Evolutionary conservation across 2,113 vertebrate species (phyloP).

Genomic region (Tinamus guttatus): DNA sequence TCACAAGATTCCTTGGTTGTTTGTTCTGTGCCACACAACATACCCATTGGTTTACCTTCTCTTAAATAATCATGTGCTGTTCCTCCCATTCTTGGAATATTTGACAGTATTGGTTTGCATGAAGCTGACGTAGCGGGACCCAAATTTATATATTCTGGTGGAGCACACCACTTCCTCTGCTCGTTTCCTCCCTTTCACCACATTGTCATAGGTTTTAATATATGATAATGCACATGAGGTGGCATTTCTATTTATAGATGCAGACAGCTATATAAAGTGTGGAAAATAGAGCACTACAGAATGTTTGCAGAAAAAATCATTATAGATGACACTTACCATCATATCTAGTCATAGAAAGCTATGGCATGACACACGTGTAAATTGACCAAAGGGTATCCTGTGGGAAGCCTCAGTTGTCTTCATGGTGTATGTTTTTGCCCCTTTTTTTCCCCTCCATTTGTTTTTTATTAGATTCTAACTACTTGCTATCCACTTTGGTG

Average conservation of each 20-base stretch:
- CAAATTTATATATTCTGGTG: background rate
- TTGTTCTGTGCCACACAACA: background rate
- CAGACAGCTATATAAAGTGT: conserved; percentile 6
- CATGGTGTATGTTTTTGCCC: background rate
- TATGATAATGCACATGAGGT: conserved; percentile 1
- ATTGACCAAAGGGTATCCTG: background rate
- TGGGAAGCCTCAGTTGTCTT: background rate
- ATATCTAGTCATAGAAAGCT: background rate
- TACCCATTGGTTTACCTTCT: background rate
- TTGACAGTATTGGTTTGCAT: background rate
- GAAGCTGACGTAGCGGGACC: background rate
- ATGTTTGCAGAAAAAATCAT: conserved; percentile 1
- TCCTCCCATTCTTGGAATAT: background rate
- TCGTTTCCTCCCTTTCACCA: conserved; percentile 40
- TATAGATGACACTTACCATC: background rate
- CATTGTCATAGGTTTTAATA: conserved; percentile 31
- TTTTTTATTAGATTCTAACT: background rate
- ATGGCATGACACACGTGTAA: background rate
- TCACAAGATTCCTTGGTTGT: background rate
- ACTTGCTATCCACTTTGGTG: background rate
- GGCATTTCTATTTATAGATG: conserved; percentile 53
- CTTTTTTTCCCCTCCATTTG: background rate
- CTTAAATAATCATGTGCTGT: background rate
- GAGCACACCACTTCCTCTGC: conserved; percentile 28
- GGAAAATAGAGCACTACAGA: conserved; percentile 3